Base-by-base conservation (phyloP, 1,140 invertebrate species). In the Scaptomyza montana region DNA sequence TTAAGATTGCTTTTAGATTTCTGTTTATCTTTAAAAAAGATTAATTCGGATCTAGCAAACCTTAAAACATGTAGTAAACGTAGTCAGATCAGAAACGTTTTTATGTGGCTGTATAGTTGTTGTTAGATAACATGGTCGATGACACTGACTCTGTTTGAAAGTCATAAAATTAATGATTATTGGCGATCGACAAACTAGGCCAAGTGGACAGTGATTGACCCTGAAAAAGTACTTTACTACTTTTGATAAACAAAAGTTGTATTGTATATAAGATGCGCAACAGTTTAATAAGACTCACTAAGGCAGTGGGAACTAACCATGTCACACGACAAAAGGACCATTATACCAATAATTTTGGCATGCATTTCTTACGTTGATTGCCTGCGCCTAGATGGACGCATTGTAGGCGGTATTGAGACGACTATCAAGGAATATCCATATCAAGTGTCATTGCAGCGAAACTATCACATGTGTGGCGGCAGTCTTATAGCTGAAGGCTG, bases 381-480 rank as follows among this genome's bases (percentile, higher is more conserved):
- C 10, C 39, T 30, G 41, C 74, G 59, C 1, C 62, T 80, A 9
- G 90, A 92, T 81, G 91, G 91, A 12, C 85, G 91, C 4, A 93
- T 93, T 72, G 92, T 93, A 5, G 92, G 92, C 45, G 93, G 93
- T 8, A 56, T 76, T 12, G 78, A 71, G 53, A 80, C 89, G 1
- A 69, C 73, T 5, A 92, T 93, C 5, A 57, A 92, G 59, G 61
- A 86, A 21, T 78, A 92, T 84, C 93, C 93, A 0, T 92, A 92
- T 63, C 93, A 93, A 74, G 85, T 93, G 0, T 93, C 92, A 3
- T 62, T 93, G 51, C 90, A 92, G 57, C 78, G 74, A 4, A 63
- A 69, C 1, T 75, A 59, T 41, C 93, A 93, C 60, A 81, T 91
- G 51, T 97, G 96, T 80, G 95, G 95, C 1, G 95, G 94, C 4